Conservation (phyloP, 2,888 invertebrate species). For the Scaptomyza reducta region DNA sequence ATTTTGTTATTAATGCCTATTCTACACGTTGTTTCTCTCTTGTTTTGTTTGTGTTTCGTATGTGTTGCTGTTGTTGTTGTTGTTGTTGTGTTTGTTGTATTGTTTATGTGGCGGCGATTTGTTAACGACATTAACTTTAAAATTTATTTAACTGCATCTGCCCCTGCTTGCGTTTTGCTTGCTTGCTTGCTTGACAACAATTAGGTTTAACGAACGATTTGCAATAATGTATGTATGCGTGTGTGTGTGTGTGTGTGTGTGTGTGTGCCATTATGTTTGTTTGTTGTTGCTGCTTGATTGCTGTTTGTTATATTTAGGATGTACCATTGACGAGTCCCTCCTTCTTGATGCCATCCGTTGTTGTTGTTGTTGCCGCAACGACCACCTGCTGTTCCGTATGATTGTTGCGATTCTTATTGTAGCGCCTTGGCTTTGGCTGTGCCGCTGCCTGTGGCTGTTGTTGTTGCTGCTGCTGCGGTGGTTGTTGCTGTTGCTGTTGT, state of each 20-base stretch:
- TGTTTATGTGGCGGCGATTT: constrained; percentile 47
- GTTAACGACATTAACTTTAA: constrained; percentile 56
- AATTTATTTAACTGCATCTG: constrained; percentile 58
- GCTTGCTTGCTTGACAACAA: constrained; percentile 45
- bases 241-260: constrained; percentile 23
- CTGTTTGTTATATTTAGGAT: constrained; percentile 73
- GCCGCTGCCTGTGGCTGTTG: constrained; percentile 51
- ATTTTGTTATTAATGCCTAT: constrained; percentile 53
- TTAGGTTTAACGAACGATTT: constrained; percentile 52
- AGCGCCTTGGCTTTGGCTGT: constrained; percentile 80
- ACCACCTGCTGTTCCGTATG: constrained; percentile 73
- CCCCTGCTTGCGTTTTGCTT: no score
- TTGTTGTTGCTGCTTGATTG: constrained; percentile 27
- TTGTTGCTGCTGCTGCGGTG: constrained; percentile 57
- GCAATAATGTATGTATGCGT: constrained; percentile 38
- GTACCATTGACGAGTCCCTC: constrained; percentile 84
- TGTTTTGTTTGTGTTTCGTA: constrained; percentile 5
- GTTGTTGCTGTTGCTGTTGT: constrained; percentile 49
- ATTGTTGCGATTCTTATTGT: constrained; percentile 81
- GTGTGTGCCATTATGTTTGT: constrained; percentile 11
- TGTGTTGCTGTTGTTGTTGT: background rate
- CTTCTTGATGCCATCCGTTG: constrained; percentile 81
- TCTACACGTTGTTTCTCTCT: constrained; percentile 46
- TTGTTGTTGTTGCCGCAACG: constrained; percentile 50
- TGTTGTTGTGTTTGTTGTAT: constrained; percentile 10